phyloP scores from a whole-genome alignment of 1,140 invertebrate genomes.

The Philotrypesis tridentata region DNA sequence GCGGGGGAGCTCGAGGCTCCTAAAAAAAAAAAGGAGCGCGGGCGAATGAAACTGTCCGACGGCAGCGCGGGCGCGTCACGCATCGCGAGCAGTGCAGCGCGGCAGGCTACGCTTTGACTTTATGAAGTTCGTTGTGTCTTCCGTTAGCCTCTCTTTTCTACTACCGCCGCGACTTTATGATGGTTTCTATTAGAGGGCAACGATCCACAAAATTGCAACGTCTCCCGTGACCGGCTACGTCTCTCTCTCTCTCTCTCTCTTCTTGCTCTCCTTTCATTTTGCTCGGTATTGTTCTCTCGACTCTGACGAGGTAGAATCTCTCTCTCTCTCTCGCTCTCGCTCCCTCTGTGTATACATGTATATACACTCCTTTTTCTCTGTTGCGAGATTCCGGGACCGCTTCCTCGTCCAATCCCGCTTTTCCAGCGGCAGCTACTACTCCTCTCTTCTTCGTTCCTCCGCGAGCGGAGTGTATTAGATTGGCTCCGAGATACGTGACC shows the following conservation, averaged over 20 bases:
- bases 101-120: constrained; percentile 44
- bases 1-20: background rate
- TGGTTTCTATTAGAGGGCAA: constrained; percentile 65
- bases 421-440: constrained; percentile 14
- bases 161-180: constrained; percentile 54
- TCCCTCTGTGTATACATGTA: no score
- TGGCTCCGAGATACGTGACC: constrained; percentile 69
- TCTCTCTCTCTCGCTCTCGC: constrained; percentile 23
- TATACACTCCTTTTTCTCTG: constrained; percentile 14
- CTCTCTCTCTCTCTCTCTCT: no score
- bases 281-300: constrained; percentile 39
- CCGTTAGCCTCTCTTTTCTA: constrained; percentile 43
- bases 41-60: constrained; percentile 37
- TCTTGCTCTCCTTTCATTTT: constrained; percentile 44
- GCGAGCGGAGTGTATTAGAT: constrained; percentile 67
- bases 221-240: constrained; percentile 43
- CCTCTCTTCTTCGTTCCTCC: constrained; percentile 51
- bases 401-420: constrained; percentile 36
- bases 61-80: constrained; percentile 23
- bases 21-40: background rate
- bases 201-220: constrained; percentile 67
- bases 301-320: constrained; percentile 28
- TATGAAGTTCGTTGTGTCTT: constrained; percentile 43
- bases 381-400: constrained; percentile 30
- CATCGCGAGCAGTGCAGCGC: background rate